Evolutionary conservation across 2,888 invertebrate genomes (phyloP).

Genomic region (Apotomis betuletana): DNA sequence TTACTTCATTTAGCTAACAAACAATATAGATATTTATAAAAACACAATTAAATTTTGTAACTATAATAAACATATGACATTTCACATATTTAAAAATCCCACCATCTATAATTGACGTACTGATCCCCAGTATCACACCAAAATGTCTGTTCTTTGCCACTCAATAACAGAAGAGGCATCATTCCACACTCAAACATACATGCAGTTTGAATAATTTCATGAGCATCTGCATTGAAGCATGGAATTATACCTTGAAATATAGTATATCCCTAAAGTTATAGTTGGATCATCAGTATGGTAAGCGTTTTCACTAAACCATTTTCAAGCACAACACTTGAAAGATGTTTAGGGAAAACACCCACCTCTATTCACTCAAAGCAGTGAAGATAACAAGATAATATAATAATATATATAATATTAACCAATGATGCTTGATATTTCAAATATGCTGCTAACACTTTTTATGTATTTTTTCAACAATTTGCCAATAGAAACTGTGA

Average conservation of each 20-base stretch:
- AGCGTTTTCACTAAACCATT: slow-evolving; percentile 3
- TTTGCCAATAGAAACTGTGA: slow-evolving; percentile 36
- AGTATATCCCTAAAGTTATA: neutral
- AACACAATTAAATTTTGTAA: too few relatives aligned
- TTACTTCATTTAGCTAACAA: too few relatives aligned
- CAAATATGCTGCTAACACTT: slow-evolving; percentile 17
- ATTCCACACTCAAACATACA: neutral
- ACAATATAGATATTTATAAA: too few relatives aligned
- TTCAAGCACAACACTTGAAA: slow-evolving; percentile 4
- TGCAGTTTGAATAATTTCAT: neutral
- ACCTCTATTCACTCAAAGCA: slow-evolving; percentile 10
- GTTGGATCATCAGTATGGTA: slow-evolving; percentile 26
- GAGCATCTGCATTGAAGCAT: neutral
- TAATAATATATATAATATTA: slow-evolving; percentile 13
- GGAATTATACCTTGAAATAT: neutral
- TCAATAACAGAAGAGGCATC: neutral
- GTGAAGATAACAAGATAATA: neutral
- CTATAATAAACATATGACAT: too few relatives aligned
- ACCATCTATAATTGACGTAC: too few relatives aligned
- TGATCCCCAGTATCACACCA: too few relatives aligned
- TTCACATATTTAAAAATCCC: too few relatives aligned
- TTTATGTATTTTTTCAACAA: slow-evolving; percentile 22
- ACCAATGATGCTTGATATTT: slow-evolving; percentile 10
- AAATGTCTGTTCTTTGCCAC: neutral
- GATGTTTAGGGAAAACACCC: slow-evolving; percentile 6